These are phyloP conservation scores for Ptychobarbus kaznakovi DNA, from an alignment of 2,797 vertebrate species.

Conservation along the genomic window DNA sequence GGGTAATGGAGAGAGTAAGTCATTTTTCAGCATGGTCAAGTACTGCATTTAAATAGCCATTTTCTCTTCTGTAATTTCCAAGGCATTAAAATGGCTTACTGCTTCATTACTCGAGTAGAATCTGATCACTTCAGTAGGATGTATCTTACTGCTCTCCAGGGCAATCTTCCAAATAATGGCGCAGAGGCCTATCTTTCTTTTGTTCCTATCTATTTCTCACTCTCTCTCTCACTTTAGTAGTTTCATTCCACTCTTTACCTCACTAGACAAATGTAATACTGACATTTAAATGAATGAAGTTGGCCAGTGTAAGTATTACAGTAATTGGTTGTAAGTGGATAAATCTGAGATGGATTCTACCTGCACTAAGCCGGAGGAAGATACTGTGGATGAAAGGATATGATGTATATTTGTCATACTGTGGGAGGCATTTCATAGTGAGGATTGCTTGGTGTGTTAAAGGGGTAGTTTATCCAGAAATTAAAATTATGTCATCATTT, in stretches of 20 bases:
- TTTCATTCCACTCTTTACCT: constrained; percentile 39
- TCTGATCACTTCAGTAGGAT: constrained; percentile 59
- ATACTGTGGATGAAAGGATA: constrained; percentile 23
- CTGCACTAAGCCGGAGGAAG: constrained; percentile 41
- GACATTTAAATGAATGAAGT: constrained; percentile 55
- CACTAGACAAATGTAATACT: constrained; percentile 51
- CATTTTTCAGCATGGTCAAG: constrained; percentile 59
- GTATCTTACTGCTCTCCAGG: constrained; percentile 56
- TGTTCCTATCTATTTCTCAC: constrained; percentile 23
- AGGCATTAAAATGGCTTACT: constrained; percentile 61
- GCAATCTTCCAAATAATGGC: constrained; percentile 58
- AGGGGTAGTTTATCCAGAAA: background rate
- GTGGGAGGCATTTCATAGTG: constrained; percentile 23
- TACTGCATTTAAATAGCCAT: constrained; percentile 63
- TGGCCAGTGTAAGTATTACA: constrained; percentile 51
- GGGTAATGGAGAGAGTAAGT: constrained; percentile 52
- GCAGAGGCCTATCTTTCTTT: constrained; percentile 33
- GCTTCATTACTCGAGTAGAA: constrained; percentile 62
- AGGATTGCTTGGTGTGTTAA: background rate
- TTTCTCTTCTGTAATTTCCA: constrained; percentile 60
- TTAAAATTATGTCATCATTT: background rate
- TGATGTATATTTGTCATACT: constrained; percentile 36
- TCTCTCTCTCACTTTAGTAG: constrained; percentile 35
- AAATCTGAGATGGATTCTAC: constrained; percentile 56
- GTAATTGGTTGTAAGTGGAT: constrained; percentile 58